These are phyloP conservation scores for Paedocypris sp. DNA, from an alignment of 2,113 vertebrate species.

Conservation along the genomic window DNA sequence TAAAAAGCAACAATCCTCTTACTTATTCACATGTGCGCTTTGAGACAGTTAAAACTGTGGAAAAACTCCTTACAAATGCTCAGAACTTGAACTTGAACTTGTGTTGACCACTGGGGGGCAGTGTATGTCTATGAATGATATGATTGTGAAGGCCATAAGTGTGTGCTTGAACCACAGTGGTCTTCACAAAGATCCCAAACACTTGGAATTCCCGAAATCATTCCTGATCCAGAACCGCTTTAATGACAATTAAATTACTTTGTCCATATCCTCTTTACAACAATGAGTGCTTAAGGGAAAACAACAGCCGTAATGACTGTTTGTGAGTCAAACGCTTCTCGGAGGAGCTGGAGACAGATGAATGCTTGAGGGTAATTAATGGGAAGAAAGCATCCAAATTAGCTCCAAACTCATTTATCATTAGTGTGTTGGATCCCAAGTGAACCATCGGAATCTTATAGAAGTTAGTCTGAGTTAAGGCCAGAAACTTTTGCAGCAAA, in stretches of 20 bases:
- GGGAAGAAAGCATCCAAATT: conserved; percentile 11
- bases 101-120: conserved; percentile 26
- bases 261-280: neutral
- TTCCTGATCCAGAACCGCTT: neutral
- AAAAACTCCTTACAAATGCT: neutral
- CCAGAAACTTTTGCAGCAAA: conserved; percentile 21
- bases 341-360: conserved; percentile 20
- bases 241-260: neutral
- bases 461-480: conserved; percentile 10
- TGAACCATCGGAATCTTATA: conserved; percentile 26
- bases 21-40: too few relatives aligned
- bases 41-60: too few relatives aligned
- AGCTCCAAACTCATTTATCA: conserved; percentile 13
- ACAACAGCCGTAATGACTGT: conserved; percentile 21
- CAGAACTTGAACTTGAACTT: neutral
- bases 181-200: conserved; percentile 11
- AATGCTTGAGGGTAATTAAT: conserved; percentile 24
- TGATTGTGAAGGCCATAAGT: neutral
- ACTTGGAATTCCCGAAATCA: conserved; percentile 3
- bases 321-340: conserved; percentile 21
- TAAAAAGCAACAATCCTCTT: too few relatives aligned
- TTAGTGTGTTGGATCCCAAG: conserved; percentile 7
- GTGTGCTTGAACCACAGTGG: too few relatives aligned
- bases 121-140: conserved; percentile 8
- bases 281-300: neutral